Percentiles rank a stretch among this genome's conserved stretches.
Conservation (phyloP, 2,888 invertebrate genomes). For the Vandiemenella viatica region DNA sequence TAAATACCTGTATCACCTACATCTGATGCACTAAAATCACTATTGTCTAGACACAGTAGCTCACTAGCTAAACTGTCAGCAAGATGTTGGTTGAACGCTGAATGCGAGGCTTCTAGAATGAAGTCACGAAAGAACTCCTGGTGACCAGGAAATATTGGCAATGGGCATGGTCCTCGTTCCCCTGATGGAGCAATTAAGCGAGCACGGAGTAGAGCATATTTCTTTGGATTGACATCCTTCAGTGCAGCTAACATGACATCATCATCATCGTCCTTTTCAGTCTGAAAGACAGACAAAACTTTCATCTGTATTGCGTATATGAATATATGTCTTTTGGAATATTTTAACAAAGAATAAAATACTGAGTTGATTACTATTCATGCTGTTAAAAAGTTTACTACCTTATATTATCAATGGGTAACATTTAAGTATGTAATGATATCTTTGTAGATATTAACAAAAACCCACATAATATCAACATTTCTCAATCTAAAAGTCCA, state of each 20-base stretch:
- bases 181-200: conserved; percentile 31
- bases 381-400: too few relatives aligned
- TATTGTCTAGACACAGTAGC: conserved; percentile 47
- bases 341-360: too few relatives aligned
- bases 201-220: conserved; percentile 35
- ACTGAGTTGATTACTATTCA: too few relatives aligned
- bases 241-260: conserved; percentile 13
- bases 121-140: conserved; percentile 62
- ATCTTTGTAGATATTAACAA: too few relatives aligned
- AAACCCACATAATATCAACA: too few relatives aligned
- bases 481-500: too few relatives aligned
- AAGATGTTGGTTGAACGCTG: conserved; percentile 51
- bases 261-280: background rate
- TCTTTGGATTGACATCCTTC: conserved; percentile 32
- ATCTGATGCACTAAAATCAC: conserved; percentile 32
- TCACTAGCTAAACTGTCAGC: conserved; percentile 42
- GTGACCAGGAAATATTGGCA: conserved; percentile 36
- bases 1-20: conserved; percentile 29
- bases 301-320: too few relatives aligned
- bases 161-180: conserved; percentile 21
- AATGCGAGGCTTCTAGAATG: conserved; percentile 36
- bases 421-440: too few relatives aligned
- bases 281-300: background rate
- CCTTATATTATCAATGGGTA: too few relatives aligned
- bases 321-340: too few relatives aligned